Evolutionary conservation across 2,888 invertebrate genomes (phyloP).

Genomic region (Hyppa rectilinea): DNA sequence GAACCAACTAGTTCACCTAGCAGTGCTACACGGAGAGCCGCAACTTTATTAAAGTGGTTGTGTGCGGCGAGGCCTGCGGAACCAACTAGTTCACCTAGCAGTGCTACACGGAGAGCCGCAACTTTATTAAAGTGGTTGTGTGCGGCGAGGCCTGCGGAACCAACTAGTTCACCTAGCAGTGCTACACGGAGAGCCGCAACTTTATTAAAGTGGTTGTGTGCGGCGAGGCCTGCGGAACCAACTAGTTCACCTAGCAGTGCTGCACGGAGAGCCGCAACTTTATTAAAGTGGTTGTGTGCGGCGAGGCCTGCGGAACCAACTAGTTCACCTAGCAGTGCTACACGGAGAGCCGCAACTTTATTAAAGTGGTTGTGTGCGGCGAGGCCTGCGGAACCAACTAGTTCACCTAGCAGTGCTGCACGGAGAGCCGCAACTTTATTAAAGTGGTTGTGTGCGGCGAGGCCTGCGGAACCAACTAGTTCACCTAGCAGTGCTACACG

Average conservation of each 20-base stretch:
- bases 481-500: conserved; percentile 80
- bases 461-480: conserved; percentile 84
- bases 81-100: conserved; percentile 86
- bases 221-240: conserved; percentile 79
- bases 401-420: conserved; percentile 82
- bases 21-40: conserved; percentile 74
- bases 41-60: conserved; percentile 88
- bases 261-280: conserved; percentile 73
- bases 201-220: conserved; percentile 86
- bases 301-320: conserved; percentile 81
- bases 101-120: conserved; percentile 73
- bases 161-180: conserved; percentile 86
- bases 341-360: conserved; percentile 80
- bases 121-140: conserved; percentile 87
- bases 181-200: conserved; percentile 73
- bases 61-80: conserved; percentile 76
- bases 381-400: conserved; percentile 83
- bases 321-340: conserved; percentile 83
- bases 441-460: conserved; percentile 80
- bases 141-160: conserved; percentile 77
- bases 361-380: conserved; percentile 82
- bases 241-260: conserved; percentile 84
- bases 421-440: conserved; percentile 83
- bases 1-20: conserved; percentile 86
- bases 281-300: conserved; percentile 84